These are phyloP conservation scores for Scaptomyza polygonia DNA, from an alignment of 2,888 invertebrate genomes.

Conservation along the genomic window DNA sequence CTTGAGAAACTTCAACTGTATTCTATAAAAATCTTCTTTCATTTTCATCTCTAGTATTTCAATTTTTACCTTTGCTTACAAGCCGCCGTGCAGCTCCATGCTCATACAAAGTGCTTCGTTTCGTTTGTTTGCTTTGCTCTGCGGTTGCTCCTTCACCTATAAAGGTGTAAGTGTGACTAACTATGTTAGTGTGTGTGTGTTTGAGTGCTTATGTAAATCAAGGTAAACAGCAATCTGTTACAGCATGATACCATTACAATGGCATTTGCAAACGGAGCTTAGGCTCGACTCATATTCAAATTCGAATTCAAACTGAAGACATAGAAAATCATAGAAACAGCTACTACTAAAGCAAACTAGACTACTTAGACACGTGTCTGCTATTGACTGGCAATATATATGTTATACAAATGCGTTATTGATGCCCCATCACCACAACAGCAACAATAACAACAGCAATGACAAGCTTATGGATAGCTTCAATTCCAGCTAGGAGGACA, in stretches of 20 bases:
- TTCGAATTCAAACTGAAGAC: background rate
- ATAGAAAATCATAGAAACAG: constrained; percentile 6
- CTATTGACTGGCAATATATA: constrained; percentile 72
- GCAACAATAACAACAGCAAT: constrained; percentile 4
- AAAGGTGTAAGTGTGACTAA: background rate
- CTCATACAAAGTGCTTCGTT: constrained; percentile 36
- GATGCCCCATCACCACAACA: constrained; percentile 60
- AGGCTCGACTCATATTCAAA: constrained; percentile 21
- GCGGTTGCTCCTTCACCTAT: constrained; percentile 45
- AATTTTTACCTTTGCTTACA: background rate
- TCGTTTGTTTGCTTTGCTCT: constrained; percentile 49
- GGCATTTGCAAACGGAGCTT: constrained; percentile 65
- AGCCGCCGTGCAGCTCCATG: background rate
- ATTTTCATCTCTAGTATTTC: too few species aligned
- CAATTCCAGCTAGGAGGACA: background rate
- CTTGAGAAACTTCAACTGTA: too few species aligned
- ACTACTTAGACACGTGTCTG: constrained; percentile 73
- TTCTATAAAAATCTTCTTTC: too few species aligned
- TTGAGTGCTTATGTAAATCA: constrained; percentile 71
- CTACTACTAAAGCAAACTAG: constrained; percentile 39
- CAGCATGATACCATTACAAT: constrained; percentile 73
- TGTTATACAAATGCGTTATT: constrained; percentile 76
- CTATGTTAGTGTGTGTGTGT: constrained; percentile 13
- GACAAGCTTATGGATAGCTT: constrained; percentile 20
- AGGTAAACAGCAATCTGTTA: constrained; percentile 78